Percentiles rank a stretch among this genome's conserved stretches.
Conservation (phyloP, 2,113 vertebrate genomes). For the Motacilla tschutschensis region DNA sequence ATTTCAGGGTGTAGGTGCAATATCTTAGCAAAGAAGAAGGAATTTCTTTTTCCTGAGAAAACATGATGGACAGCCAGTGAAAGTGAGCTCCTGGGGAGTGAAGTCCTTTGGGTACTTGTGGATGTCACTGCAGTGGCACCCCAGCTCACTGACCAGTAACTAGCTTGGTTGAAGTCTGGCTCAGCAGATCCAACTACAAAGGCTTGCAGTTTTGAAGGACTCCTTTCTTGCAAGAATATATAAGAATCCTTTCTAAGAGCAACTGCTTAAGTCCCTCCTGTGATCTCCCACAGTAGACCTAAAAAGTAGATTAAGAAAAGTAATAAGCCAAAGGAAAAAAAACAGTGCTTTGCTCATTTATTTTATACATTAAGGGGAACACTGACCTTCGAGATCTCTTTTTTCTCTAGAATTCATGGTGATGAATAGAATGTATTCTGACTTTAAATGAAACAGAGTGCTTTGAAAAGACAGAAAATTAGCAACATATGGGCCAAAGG, state of each 20-base stretch:
- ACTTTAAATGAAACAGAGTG: conserved; percentile 63
- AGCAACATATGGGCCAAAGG: conserved; percentile 69
- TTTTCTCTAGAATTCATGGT: conserved; percentile 43
- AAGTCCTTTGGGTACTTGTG: not conserved
- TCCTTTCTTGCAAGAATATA: conserved; percentile 35
- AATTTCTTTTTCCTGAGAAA: not conserved
- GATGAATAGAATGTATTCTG: conserved; percentile 67
- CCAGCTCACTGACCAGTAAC: conserved; percentile 51
- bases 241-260: conserved; percentile 46
- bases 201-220: conserved; percentile 21
- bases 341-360: conserved; percentile 36
- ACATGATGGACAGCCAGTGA: not conserved
- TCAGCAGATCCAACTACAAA: conserved; percentile 44
- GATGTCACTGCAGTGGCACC: not conserved
- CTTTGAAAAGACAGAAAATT: conserved; percentile 77
- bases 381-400: conserved; percentile 55
- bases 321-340: conserved; percentile 15
- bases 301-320: conserved; percentile 64
- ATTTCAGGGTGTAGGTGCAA: not conserved
- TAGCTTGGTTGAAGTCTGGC: conserved; percentile 12
- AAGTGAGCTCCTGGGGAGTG: not conserved
- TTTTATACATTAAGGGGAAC: conserved; percentile 58
- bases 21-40: not conserved
- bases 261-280: conserved; percentile 18
- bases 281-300: conserved; percentile 57